Conservation (phyloP, 92 coral and sea anemone genomes). For the Pocillopora meandrina region DNA sequence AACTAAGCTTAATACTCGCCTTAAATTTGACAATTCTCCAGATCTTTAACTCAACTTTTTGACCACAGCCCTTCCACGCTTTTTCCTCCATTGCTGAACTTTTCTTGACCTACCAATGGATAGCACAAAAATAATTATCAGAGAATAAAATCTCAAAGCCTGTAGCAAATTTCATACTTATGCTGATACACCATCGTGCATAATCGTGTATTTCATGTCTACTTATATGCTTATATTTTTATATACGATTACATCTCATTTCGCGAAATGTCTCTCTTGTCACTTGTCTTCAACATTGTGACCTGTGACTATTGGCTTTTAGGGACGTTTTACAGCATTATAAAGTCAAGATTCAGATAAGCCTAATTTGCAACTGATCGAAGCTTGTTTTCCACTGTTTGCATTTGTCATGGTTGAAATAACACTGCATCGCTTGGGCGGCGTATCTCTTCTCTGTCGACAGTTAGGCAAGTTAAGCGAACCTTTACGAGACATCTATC, state of each 20-base stretch:
- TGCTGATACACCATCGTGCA: too few species aligned
- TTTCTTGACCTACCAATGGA: constrained; percentile 65
- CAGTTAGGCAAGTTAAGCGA: too few species aligned
- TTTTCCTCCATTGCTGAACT: constrained; percentile 77
- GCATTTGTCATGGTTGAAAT: not conserved
- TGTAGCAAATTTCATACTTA: not conserved
- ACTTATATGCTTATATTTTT: too few species aligned
- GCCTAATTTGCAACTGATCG: not conserved
- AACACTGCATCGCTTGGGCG: too few species aligned
- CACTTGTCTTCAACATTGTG: not conserved
- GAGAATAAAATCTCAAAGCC: not conserved
- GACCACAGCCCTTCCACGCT: constrained; percentile 89
- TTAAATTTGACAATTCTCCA: constrained; percentile 95
- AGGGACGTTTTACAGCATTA: not conserved
- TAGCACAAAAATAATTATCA: not conserved
- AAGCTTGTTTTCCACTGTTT: not conserved
- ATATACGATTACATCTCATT: not conserved
- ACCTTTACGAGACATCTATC: too few species aligned
- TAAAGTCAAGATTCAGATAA: too few species aligned
- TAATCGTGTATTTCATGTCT: too few species aligned
- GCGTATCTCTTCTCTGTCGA: too few species aligned
- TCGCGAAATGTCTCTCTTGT: not conserved
- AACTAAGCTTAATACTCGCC: constrained; percentile 41
- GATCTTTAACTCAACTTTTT: constrained; percentile 75
- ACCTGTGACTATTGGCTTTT: not conserved